These are phyloP conservation scores for Thomomys bottae DNA, from an alignment of 2,113 vertebrate genomes.

Conservation along the genomic window DNA sequence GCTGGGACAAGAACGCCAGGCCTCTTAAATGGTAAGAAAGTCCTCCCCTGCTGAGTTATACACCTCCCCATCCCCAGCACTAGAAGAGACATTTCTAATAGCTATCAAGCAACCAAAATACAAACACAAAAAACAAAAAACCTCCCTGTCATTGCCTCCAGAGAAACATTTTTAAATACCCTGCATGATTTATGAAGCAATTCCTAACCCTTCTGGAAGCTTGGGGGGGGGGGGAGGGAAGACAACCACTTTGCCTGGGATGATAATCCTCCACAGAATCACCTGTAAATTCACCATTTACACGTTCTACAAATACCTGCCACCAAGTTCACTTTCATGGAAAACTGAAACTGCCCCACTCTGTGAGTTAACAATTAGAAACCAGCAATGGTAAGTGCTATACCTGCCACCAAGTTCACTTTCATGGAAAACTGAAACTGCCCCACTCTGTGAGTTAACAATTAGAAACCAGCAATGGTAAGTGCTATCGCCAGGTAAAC, in stretches of 20 bases:
- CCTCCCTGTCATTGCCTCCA: slow-evolving; percentile 15
- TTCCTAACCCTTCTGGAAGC: not conserved
- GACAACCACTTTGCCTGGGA: not conserved
- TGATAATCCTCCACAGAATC: slow-evolving; percentile 9
- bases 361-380: slow-evolving; percentile 8
- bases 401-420: too few species aligned
- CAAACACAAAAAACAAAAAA: not conserved
- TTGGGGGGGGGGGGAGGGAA: too few species aligned
- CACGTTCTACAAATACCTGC: not conserved
- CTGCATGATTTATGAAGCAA: slow-evolving; percentile 1
- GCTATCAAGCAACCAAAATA: slow-evolving; percentile 13
- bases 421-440: too few species aligned
- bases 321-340: slow-evolving; percentile 38
- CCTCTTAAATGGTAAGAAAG: not conserved
- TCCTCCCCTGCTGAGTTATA: not conserved
- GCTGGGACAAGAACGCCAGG: not conserved
- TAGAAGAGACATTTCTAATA: slow-evolving; percentile 16
- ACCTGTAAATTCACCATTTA: not conserved
- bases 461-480: slow-evolving; percentile 8
- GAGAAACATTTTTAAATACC: slow-evolving; percentile 2
- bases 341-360: not conserved
- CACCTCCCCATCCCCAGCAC: not conserved
- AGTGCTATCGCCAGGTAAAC: not conserved
- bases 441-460: not conserved
- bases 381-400: not conserved